Evolutionary conservation across 92 coral and sea anemone species (phyloP), one percentile per base, ranked within the genome.

Genomic region (Virgularia gustaviana): DNA sequence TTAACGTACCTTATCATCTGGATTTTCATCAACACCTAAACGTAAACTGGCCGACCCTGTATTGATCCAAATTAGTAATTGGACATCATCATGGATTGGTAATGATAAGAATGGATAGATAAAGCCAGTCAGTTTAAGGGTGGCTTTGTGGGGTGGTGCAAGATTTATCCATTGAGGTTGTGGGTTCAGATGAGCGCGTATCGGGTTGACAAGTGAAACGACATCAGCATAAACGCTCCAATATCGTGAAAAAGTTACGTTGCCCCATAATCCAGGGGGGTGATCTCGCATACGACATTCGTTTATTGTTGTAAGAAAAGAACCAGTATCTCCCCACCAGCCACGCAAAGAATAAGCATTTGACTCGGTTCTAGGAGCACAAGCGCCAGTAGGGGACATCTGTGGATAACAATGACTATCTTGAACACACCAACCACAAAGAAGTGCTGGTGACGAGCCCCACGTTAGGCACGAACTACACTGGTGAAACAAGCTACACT

Each of bases 351-450:
- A 37, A 19, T 65, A 45, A 0, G 9, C 45, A 43, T 76, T 78
- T 8, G 76, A 57, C 13, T 47, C 38, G 9, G 52, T 57, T 22
- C 29, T 65, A 11, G 18, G 47, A 53, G 86, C 73, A 70, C 97
- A 91, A 33, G 90, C 91, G 30, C 91, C 91, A 29, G 66, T 28
- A 0, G 86, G 90, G 25, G 94, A 80, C 8, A 49, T 57, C 0
- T 0, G 65, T 2, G 90, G 89, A 75, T 94, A 94, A 67, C 99
- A 94, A 27, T 71, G 83, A 60, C 99, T 80, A 71, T 94, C 99
- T 77, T 94, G 96, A 2, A 94, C 95, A 60, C 99, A 94, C 99
- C 99, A 94, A 27, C 96, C 96, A 72, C 99, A 94, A 16, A 58
- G 52, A 0, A 79, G 65, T 15, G 72, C 44, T 20, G 45, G 56